Evolutionary conservation across 2,113 vertebrate species (phyloP).

Genomic region (Lamprologus callipterus): DNA sequence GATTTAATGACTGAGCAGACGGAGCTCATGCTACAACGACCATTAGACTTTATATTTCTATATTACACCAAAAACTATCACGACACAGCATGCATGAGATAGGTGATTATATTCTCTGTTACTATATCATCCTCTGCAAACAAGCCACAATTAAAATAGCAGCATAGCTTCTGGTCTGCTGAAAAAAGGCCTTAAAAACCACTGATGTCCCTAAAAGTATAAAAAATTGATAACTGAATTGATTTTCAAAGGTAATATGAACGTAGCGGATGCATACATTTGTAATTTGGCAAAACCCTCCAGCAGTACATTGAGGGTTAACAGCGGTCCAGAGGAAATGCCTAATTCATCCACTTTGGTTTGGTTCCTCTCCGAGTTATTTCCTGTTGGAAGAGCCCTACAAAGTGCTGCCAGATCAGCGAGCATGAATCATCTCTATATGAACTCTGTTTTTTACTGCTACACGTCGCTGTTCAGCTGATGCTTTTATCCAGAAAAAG

Average conservation of each 20-base stretch:
- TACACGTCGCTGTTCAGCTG: slow-evolving; percentile 2
- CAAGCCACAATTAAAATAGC: background rate
- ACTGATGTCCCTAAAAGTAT: background rate
- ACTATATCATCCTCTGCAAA: background rate
- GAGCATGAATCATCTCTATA: slow-evolving; percentile 44
- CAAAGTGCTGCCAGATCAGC: slow-evolving; percentile 31
- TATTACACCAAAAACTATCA: background rate
- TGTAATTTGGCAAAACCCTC: background rate
- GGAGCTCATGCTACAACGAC: background rate
- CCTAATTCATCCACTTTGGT: slow-evolving; percentile 55
- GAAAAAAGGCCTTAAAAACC: background rate
- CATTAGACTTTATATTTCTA: background rate
- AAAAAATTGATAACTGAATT: background rate
- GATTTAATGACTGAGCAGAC: background rate
- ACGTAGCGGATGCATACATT: background rate
- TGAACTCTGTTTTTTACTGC: background rate
- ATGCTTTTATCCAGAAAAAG: slow-evolving; percentile 3
- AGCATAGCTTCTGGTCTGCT: background rate
- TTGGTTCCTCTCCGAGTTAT: slow-evolving; percentile 42
- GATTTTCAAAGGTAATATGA: background rate
- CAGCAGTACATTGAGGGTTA: slow-evolving; percentile 30
- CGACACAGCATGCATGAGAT: background rate
- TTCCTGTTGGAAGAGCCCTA: slow-evolving; percentile 52
- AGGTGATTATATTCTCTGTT: background rate
- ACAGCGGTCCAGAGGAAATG: slow-evolving; percentile 48